Conservation (phyloP, 1,140 invertebrate genomes). For the Megalopta genalis region DNA sequence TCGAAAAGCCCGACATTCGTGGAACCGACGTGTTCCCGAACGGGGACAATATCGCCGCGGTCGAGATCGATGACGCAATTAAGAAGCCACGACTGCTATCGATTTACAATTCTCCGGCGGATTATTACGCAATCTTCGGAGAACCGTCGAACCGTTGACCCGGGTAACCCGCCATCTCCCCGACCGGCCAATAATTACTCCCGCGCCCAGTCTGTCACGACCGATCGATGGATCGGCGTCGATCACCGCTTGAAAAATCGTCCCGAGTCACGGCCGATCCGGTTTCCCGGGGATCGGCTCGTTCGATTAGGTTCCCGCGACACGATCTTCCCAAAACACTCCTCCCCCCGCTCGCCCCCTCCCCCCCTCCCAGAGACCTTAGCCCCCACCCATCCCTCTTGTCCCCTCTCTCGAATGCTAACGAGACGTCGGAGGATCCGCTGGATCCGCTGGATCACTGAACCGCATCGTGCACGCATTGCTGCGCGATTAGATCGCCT, state of each 20-base stretch:
- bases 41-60: too few species aligned
- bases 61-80: conserved; percentile 6
- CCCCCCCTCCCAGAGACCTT: too few species aligned
- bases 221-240: conserved; percentile 45
- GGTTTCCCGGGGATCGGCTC: conserved; percentile 24
- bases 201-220: conserved; percentile 42
- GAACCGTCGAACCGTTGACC: background rate
- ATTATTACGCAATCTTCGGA: conserved; percentile 17
- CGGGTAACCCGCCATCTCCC: background rate
- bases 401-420: background rate
- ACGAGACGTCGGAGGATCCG: conserved; percentile 14
- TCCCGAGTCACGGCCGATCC: conserved; percentile 50
- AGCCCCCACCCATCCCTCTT: too few species aligned
- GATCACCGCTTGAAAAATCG: conserved; percentile 50
- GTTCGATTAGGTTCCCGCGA: conserved; percentile 2
- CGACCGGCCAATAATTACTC: conserved; percentile 25
- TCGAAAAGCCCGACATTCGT: background rate
- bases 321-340: background rate
- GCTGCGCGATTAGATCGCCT: conserved; percentile 51
- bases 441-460: conserved; percentile 25
- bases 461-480: conserved; percentile 49
- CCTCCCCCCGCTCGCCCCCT: background rate
- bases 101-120: background rate
- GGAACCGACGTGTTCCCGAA: background rate
- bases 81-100: background rate